phyloP scores from a whole-genome alignment of 2,888 invertebrate species.

The Drosophila siamana region DNA sequence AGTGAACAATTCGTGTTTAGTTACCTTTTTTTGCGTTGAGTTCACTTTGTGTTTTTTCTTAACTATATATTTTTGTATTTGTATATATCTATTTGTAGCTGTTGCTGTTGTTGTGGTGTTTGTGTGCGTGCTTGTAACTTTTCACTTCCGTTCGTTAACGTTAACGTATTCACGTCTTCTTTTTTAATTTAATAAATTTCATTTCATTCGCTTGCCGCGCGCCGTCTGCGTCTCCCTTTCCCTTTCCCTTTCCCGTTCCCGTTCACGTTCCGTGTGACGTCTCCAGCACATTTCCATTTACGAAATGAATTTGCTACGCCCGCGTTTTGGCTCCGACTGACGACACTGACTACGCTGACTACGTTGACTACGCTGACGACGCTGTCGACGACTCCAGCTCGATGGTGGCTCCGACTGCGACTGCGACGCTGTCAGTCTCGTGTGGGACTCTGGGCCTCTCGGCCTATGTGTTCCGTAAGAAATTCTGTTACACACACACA shows the following conservation, averaged over 20 bases:
- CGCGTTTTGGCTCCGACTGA: conserved; percentile 52
- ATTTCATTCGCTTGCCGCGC: conserved; percentile 60
- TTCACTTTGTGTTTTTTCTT: conserved; percentile 42
- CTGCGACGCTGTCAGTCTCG: conserved; percentile 57
- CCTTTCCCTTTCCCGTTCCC: conserved; percentile 1
- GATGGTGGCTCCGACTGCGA: conserved; percentile 51
- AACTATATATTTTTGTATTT: conserved; percentile 16
- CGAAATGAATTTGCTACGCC: conserved; percentile 64
- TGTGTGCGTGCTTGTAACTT: conserved; percentile 45
- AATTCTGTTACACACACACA: conserved; percentile 46
- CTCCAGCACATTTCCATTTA: conserved; percentile 68
- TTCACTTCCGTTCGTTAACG: conserved; percentile 69
- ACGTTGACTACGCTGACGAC: conserved; percentile 44
- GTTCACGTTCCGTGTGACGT: conserved; percentile 16
- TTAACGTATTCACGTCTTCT: conserved; percentile 63
- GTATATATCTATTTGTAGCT: conserved; percentile 4
- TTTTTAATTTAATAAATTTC: conserved; percentile 77
- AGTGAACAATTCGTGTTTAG: conserved; percentile 39
- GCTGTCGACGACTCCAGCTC: conserved; percentile 43
- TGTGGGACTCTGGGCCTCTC: conserved; percentile 31
- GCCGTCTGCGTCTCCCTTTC: conserved; percentile 30
- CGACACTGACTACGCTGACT: conserved; percentile 48
- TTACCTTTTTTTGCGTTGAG: conserved; percentile 64
- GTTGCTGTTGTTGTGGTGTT: background rate
- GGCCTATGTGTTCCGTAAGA: conserved; percentile 63